Base-by-base conservation (phyloP, 1,140 invertebrate species). In the Gonioctena quinquepunctata region DNA sequence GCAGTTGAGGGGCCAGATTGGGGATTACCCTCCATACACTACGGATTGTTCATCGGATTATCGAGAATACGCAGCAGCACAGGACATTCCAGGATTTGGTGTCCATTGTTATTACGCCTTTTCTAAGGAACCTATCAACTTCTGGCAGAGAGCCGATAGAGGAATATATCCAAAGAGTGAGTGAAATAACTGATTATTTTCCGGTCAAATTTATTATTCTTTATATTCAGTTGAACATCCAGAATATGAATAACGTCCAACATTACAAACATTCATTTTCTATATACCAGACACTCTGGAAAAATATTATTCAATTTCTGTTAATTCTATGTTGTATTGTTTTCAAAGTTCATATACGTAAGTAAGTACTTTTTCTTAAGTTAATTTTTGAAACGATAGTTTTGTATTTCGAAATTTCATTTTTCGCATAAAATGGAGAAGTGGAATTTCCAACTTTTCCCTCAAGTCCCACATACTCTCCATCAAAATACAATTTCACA, bases 71-170 rank as follows among this genome's bases (percentile, higher is more conserved):
- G 79, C 77, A 0, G 77, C 82, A 4, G 76, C 79, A 11, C 83
- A 84, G 60, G 79, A 81, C 57, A 84, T 84, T 42, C 82, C 82
- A 19, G 77, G 83, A 63, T 84, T 84, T 63, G 83, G 83, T 2
- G 74, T 81, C 18, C 83, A 84, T 42, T 80, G 75, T 7, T 84
- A 79, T 68, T 84, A 82, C 57, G 83, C 83, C 4, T 72, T 83
- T 13, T 84, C 83, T 7, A 81, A 73, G n/a, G 77, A 82, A 62
- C 81, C 82, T 2, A 59, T 84, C 8, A 69, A 69, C n/a, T 74
- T 70, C 6, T 84, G 82, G 82, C 71, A 80, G 21, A 72, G 76
- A 23, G 33, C 76, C 3, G 76, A 82, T n/a, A 72, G 73, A 63
- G 80, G 74, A n/a, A 63, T 81, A 21, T 67, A 81, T 16, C 79